phyloP scores from a whole-genome alignment of 2,888 invertebrate genomes.

The Eilema depressum region DNA sequence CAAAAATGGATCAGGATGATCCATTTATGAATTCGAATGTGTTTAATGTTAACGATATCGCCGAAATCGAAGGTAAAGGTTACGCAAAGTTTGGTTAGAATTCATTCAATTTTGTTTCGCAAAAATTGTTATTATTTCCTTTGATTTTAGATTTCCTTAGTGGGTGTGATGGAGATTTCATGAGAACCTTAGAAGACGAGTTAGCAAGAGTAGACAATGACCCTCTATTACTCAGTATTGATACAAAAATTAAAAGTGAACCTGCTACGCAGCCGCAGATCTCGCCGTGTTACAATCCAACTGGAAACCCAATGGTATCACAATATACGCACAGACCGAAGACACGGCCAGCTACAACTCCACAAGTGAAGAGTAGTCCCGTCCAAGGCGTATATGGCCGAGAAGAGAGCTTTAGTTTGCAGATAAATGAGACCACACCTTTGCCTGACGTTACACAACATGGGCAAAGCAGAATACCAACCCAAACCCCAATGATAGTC shows the following conservation, averaged over 20 bases:
- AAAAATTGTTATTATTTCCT: constrained; percentile 34
- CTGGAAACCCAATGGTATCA: constrained; percentile 77
- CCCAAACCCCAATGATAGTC: constrained; percentile 74
- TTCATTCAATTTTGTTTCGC: constrained; percentile 15
- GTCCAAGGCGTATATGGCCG: constrained; percentile 67
- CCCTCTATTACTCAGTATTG: constrained; percentile 66
- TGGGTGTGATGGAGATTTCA: constrained; percentile 89
- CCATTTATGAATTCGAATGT: constrained; percentile 83
- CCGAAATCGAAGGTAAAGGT: constrained; percentile 89
- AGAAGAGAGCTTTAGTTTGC: constrained; percentile 72
- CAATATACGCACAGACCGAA: constrained; percentile 71
- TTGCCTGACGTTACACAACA: constrained; percentile 73
- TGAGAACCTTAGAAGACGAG: constrained; percentile 84
- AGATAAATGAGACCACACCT: constrained; percentile 58
- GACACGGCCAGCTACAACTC: constrained; percentile 40
- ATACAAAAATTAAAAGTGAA: constrained; percentile 67
- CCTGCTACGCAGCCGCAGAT: constrained; percentile 65
- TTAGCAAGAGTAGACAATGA: constrained; percentile 73
- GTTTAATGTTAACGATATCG: constrained; percentile 89
- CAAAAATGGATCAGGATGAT: constrained; percentile 75
- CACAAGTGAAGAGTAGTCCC: constrained; percentile 68
- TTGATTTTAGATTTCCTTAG: constrained; percentile 88
- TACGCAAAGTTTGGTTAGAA: constrained; percentile 15
- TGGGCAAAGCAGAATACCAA: constrained; percentile 58
- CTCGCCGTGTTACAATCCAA: constrained; percentile 68